These are phyloP conservation scores for Agrilus planipennis DNA, from an alignment of 1,140 invertebrate species.

Conservation along the genomic window DNA sequence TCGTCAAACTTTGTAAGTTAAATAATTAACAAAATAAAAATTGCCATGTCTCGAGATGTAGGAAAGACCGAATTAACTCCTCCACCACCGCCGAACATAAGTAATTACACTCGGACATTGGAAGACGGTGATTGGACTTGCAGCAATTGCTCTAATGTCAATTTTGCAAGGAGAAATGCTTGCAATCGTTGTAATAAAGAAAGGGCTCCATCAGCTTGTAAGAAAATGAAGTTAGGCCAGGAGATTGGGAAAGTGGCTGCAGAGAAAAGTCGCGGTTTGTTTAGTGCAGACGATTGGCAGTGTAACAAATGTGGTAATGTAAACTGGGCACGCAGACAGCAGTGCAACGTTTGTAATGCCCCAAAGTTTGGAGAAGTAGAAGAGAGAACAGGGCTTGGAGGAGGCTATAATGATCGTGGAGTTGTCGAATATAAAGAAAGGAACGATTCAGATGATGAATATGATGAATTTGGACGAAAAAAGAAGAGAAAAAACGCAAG, in stretches of 20 bases:
- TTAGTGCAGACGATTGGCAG: conserved; percentile 98
- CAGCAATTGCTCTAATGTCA: conserved; percentile 77
- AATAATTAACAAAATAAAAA: no score
- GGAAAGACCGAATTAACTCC: conserved; percentile 20
- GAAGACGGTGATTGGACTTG: conserved; percentile 45
- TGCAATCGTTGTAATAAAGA: conserved; percentile 87
- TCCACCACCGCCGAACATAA: conserved; percentile 20
- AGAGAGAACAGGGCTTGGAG: conserved; percentile 67
- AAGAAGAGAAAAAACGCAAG: conserved; percentile 57
- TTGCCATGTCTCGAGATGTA: no score
- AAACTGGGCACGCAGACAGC: conserved; percentile 93
- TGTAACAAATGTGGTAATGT: conserved; percentile 99
- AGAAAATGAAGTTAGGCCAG: conserved; percentile 84
- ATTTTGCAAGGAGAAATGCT: conserved; percentile 78
- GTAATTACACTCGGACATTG: conserved; percentile 14
- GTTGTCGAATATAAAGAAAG: conserved; percentile 85
- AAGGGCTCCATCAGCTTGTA: conserved; percentile 34
- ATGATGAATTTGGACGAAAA: conserved; percentile 88
- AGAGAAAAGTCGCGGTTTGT: conserved; percentile 96
- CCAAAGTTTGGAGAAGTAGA: conserved; percentile 90
- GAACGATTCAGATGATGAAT: conserved; percentile 83
- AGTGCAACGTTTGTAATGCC: conserved; percentile 98
- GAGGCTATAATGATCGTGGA: conserved; percentile 87
- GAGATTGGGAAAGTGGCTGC: conserved; percentile 97
- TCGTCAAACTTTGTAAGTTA: no score